Base-by-base conservation (phyloP, 2,797 vertebrate genomes). In the Lepilemur ruficaudatus region DNA sequence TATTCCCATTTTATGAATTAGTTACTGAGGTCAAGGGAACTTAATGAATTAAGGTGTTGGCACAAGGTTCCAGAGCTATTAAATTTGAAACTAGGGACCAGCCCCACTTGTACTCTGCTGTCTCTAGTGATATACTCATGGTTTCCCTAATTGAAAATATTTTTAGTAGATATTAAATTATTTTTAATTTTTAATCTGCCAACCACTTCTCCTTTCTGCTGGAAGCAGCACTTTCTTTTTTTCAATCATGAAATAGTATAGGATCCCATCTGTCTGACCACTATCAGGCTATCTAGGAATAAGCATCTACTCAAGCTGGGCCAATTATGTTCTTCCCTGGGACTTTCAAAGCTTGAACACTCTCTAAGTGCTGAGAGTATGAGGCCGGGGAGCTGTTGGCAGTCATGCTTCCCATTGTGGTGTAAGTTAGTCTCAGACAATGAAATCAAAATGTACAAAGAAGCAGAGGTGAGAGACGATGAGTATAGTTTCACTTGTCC, bases 71-170 rank as follows among this genome's bases (percentile, higher is more conserved):
- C 52, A 50, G 70, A 94, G 41, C 41, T 91, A 76, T 95, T 96
- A 86, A 48, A 93, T 91, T 89, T 96, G 92, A 91, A 95, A 97
- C 86, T 41, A 89, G 70, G 96, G 86, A 89, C 70, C 75, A 96
- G 46, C 35, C 35, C 75, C 65, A 46, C 41, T 86, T 89, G 43
- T 22, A 63, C 23, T 11, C 14, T 79, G 28, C 41, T 67, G 35
- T 79, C 82, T 81, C 59, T 82, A 72, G 82, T 85, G 82, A 94
- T 93, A 83, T n/a, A 67, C 11, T 89, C 72, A 90, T 75, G 50
- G 65, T 11, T 85, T 82, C 25, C 8, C 25, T 94, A 89, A 89
- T 18, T 93, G 78, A 94, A 97, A 95, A 92, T 50, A 59, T 52
- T 96, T 83, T 91, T 93, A 89, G 89, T 72, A 73, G 75, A 72